Evolutionary conservation across 2,113 vertebrate genomes (phyloP).

Genomic region (Circaetus cinerascens): DNA sequence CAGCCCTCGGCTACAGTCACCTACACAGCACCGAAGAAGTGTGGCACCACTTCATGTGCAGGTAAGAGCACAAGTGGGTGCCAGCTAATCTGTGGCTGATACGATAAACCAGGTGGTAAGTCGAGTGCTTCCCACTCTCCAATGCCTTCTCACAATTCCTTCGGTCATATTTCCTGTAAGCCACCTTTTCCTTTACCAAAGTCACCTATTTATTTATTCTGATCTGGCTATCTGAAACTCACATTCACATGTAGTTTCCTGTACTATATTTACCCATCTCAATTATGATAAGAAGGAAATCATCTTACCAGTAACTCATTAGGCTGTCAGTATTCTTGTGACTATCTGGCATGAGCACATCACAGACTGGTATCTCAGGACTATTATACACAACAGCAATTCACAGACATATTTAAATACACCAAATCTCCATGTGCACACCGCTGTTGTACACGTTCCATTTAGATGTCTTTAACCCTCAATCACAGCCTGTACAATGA

Average conservation of each 20-base stretch:
- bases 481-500: no score
- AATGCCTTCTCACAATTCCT: not conserved
- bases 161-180: not conserved
- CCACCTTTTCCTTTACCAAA: not conserved
- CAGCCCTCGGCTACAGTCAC: not conserved
- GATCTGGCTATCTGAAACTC: not conserved
- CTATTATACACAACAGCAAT: not conserved
- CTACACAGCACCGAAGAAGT: not conserved
- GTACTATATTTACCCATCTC: not conserved
- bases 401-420: not conserved
- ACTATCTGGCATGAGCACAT: not conserved
- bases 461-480: not conserved
- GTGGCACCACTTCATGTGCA: no score
- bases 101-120: not conserved
- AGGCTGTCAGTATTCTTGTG: not conserved
- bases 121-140: not conserved
- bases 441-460: accelerated
- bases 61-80: not conserved
- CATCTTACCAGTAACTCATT: not conserved
- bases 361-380: not conserved
- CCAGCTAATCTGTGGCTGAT: not conserved
- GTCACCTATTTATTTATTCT: not conserved
- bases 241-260: not conserved
- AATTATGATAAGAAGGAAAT: not conserved
- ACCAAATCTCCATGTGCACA: not conserved